Conservation (phyloP, 2,888 invertebrate species). For the Anorthoa munda region DNA sequence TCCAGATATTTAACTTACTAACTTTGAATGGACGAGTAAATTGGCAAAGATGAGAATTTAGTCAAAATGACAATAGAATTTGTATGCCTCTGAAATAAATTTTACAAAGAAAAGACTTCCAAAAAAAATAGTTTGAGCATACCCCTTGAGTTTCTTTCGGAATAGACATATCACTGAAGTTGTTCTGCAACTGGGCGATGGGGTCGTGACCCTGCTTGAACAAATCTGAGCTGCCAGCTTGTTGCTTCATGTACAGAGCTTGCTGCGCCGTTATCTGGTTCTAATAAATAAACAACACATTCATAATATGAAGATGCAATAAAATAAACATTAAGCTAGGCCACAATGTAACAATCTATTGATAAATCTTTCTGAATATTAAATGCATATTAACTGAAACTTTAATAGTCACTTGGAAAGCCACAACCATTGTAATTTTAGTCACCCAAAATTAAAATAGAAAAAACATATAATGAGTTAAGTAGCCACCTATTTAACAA, state of each 20-base stretch:
- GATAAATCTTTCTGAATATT: not conserved
- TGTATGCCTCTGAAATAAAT: too few relatives aligned
- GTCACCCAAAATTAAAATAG: not conserved
- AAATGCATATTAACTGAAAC: not conserved
- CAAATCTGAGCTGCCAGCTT: conserved; percentile 90
- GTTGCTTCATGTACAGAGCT: conserved; percentile 97
- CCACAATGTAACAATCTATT: conserved; percentile 7
- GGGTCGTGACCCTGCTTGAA: conserved; percentile 93
- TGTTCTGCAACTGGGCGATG: conserved; percentile 94
- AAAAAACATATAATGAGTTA: not conserved
- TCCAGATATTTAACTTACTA: too few relatives aligned
- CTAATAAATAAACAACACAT: conserved; percentile 80
- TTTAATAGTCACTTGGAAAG: not conserved
- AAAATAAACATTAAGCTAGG: conserved; percentile 31
- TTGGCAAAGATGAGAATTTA: too few relatives aligned
- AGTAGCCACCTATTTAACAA: too few relatives aligned
- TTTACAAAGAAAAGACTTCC: too few relatives aligned
- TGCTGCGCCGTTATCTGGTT: conserved; percentile 98
- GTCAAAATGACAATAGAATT: too few relatives aligned
- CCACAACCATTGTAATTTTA: not conserved
- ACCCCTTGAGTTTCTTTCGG: conserved; percentile 94
- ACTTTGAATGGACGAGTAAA: not conserved
- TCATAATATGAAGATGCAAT: conserved; percentile 23
- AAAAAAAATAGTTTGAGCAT: conserved; percentile 67
- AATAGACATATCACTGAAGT: conserved; percentile 95